Conservation (phyloP, 2,113 vertebrate species). For the Misgurnus mizolepis region DNA sequence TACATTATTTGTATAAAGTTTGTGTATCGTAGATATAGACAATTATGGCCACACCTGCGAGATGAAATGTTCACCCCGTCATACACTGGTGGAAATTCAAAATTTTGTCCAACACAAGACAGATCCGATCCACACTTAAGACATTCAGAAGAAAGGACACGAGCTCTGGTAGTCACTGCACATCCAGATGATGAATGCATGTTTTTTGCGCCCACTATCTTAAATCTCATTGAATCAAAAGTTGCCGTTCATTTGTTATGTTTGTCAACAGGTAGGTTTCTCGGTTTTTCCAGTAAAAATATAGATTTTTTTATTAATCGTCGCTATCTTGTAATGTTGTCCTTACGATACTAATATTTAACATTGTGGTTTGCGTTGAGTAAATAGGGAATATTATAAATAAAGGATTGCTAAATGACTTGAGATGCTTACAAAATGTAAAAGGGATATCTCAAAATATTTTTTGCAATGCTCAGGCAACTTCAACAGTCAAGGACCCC, state of each 20-base stretch:
- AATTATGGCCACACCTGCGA: neutral
- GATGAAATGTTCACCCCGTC: neutral
- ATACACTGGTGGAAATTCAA: neutral
- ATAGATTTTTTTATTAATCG: too few species aligned
- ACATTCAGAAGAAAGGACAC: neutral
- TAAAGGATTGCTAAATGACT: neutral
- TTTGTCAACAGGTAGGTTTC: slow-evolving; percentile 86
- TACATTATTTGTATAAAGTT: slow-evolving; percentile 64
- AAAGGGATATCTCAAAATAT: slow-evolving; percentile 11
- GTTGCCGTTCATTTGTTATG: slow-evolving; percentile 81
- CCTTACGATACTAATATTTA: neutral
- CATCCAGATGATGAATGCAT: slow-evolving; percentile 96
- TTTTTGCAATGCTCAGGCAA: slow-evolving; percentile 76
- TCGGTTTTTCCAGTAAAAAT: too few species aligned
- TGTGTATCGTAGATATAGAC: slow-evolving; percentile 56
- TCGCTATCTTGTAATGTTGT: too few species aligned
- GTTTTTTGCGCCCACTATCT: slow-evolving; percentile 91
- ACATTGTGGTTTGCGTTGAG: neutral
- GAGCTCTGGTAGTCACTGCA: slow-evolving; percentile 84
- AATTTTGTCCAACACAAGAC: neutral
- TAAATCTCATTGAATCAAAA: slow-evolving; percentile 73
- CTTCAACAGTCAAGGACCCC: slow-evolving; percentile 88
- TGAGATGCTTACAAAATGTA: neutral
- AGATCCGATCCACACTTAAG: neutral
- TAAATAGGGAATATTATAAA: neutral